These are phyloP conservation scores for Sycophila sp. DNA, from an alignment of 1,140 invertebrate genomes.

Conservation along the genomic window DNA sequence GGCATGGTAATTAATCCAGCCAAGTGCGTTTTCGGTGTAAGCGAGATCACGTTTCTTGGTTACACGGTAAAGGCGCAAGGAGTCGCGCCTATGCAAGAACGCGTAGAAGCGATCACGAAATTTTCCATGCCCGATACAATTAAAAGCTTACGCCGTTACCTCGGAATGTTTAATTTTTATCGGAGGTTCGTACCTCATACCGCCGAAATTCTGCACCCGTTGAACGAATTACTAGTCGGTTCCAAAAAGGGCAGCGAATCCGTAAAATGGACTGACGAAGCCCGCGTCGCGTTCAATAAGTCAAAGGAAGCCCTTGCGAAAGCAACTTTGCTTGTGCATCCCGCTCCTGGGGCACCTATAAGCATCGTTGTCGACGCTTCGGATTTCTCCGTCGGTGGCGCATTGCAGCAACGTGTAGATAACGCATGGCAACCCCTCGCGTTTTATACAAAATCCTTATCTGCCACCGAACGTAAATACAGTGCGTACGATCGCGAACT, in stretches of 20 bases:
- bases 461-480: constrained; percentile 46
- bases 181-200: constrained; percentile 33
- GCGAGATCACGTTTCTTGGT: not conserved
- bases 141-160: constrained; percentile 46
- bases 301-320: constrained; percentile 49
- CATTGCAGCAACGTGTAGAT: constrained; percentile 42
- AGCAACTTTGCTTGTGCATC: constrained; percentile 37
- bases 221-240: not conserved
- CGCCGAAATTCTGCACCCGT: not conserved
- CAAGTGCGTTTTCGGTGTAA: not conserved
- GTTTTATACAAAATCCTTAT: constrained; percentile 58
- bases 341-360: constrained; percentile 1
- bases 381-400: constrained; percentile 37
- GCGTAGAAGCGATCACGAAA: constrained; percentile 38
- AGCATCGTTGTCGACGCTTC: constrained; percentile 43
- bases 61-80: not conserved
- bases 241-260: not conserved
- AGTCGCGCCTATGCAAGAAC: not conserved
- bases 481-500: constrained; percentile 59
- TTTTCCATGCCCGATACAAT: constrained; percentile 40
- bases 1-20: no score
- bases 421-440: constrained; percentile 51
- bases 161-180: constrained; percentile 53
- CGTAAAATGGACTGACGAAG: constrained; percentile 24
- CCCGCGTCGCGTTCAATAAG: constrained; percentile 36